Evolutionary conservation across 2,888 invertebrate species (phyloP), one percentile per base, ranked within the genome.

Genomic region (Liposcelis brunnea): DNA sequence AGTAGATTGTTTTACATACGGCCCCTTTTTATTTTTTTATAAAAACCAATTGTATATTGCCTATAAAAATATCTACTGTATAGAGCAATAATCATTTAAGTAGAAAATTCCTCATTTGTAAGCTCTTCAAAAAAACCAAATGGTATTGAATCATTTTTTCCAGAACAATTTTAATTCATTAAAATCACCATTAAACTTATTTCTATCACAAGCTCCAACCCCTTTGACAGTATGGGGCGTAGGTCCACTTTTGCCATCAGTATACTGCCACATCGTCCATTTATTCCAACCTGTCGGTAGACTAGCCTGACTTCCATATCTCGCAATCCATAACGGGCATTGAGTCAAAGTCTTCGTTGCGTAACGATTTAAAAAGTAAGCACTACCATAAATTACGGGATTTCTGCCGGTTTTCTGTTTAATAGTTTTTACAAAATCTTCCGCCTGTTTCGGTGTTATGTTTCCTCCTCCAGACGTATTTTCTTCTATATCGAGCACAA

Each of bases 211-310:
- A 16, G 21, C 11, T 15, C 52, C 52, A 19, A 52, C 46, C n/a
- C 52, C 52, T 1, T 43, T 19, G 1, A 52, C 49, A 11, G n/a
- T 7, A 34, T 47, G 48, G n/a, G 52, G 51, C 21, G 36, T 18
- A 14, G 44, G 42, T 26, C 50, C 50, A 1, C 14, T 31, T 15
- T 18, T 42, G 1, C 50, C 52, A 31, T 52, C 34, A 6, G 52
- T 52, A 36, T 52, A 50, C 43, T 52, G 52, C 52, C 52, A 52
- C 6, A 52, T 44, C 6, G 43, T 42, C 52, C 52, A 52, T 12
- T 45, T 43, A 37, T 42, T 32, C 47, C 49, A 50, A 7, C 49
- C 47, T 0, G 11, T n/a, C 1, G 50, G 50, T 16, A 52, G 2
- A 14, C n/a, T 45, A 3, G 43, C 36, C 8, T n/a, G 3, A 8